Base-by-base conservation (phyloP, 2,888 invertebrate genomes). In the Shargacucullia verbasci region DNA sequence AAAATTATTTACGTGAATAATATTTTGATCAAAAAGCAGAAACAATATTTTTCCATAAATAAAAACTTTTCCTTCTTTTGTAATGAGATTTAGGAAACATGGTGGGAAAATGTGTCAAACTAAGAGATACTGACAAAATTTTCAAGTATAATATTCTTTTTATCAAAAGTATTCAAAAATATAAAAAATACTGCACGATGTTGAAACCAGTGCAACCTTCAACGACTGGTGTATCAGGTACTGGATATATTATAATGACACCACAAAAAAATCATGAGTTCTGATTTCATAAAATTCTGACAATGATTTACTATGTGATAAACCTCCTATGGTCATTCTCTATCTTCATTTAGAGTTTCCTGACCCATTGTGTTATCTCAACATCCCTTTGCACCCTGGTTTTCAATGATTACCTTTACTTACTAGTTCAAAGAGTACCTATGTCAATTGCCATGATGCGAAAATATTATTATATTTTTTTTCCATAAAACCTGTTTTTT, bases 161-260 rank as follows among this genome's bases (percentile, higher is more conserved):
- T 53, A 52, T 38, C 49, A 66, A 73, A 77, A 72, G 49, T 59
- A 15, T 58, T 48, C 57, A 71, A 70, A 73, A 68, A 41, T 60
- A 74, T 59, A 55, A 80, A 79, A 81, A 77, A 77, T 60, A 77
- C 20, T 46, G 15, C 62, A 77, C 4, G 20, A 80, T 82, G 76
- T 53, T 81, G 45, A 80, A 75, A 61, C 41, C 65, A 45, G 25
- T 56, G 52, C 55, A 68, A 4, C 50, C 70, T 13, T 35, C 53
- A 29, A 41, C 44, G 40, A 44, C 60, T 40, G 70, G 73, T 67
- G 59, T 54, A 34, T 66, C 67, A 53, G 48, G 47, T 54, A 37
- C 43, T 40, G 34, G 9, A 13, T 38, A 43, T 20, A 27, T 58
- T 43, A 11, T 34, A 27, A 25, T 49, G 54, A 38, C 8, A 38